Evolutionary conservation across 53 echinoderm and acorn worm species (phyloP), one percentile per base, ranked within the genome.

Genomic region (Mesocentrotus franciscanus): DNA sequence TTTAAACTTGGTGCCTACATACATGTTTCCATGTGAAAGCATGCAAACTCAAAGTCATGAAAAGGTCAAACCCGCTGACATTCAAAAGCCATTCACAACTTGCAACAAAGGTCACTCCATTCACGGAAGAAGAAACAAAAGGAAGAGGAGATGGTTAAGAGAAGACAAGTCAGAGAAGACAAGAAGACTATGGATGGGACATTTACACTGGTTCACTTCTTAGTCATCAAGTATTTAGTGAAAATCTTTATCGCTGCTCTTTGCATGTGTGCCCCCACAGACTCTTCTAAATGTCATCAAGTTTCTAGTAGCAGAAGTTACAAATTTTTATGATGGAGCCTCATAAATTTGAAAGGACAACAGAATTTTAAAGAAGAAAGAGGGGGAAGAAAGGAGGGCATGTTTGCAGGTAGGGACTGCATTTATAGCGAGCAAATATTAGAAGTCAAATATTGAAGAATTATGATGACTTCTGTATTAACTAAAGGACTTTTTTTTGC

Each of bases 31-130:
- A 32, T 29, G 74, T 74, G 32, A 74, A 29, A 30, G 32, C n/a
- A n/a, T n/a, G n/a, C 32, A 74, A 30, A 10, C 32, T 30, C 9
- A 10, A 32, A 74, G 30, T 74, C 0, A 10, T 30, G 74, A 29
- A 71, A 85, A 87, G 27, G 87, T n/a, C 14, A 87, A 57, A 87
- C 27, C 8, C 87, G 27, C 24, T 87, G 87, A 87, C 87, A 57
- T 87, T 87, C 87, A 87, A 58, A 56, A 87, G 57, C 87, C 87
- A 57, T 87, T 87, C 87, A 87, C 87, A 57, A 87, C 87, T 34
- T 57, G 26, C 56, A 56, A 87, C 87, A 87, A 87, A 87, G 87
- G 87, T 87, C 27, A 87, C 49, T 22, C 49, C 29, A 87, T 57
- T 57, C 84, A 84, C 22, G 10, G 84, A 29, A 13, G 33, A 81